These are phyloP conservation scores for Lophotis ruficrista DNA, from an alignment of 2,113 vertebrate genomes.

Conservation along the genomic window DNA sequence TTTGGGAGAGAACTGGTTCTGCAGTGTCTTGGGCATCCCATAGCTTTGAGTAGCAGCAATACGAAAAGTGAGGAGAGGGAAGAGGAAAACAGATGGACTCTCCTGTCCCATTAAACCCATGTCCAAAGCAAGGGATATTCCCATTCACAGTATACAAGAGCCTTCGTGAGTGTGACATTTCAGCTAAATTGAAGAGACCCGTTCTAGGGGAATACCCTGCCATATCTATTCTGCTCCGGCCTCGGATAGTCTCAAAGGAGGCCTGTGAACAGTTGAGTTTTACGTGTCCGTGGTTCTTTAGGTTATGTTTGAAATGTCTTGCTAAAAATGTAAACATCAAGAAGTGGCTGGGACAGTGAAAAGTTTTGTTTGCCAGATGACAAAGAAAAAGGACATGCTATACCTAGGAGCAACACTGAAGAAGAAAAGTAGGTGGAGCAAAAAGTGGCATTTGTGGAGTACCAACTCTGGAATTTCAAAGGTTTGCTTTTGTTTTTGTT, in stretches of 20 bases:
- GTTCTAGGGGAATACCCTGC: neutral
- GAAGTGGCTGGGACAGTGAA: neutral
- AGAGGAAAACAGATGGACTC: neutral
- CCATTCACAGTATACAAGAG: neutral
- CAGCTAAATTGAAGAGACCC: neutral
- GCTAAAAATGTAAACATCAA: neutral
- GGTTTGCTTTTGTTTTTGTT: neutral
- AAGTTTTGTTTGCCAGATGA: neutral
- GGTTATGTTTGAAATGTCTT: neutral
- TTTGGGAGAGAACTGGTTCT: neutral
- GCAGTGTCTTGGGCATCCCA: fast-evolving
- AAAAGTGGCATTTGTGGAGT: neutral
- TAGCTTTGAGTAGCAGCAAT: neutral
- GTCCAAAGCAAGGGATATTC: neutral
- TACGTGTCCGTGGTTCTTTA: neutral
- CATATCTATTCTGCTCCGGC: neutral
- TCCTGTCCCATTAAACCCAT: neutral
- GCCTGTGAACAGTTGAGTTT: neutral
- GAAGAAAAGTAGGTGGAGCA: neutral
- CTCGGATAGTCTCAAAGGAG: neutral
- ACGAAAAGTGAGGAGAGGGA: neutral
- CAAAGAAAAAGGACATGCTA: neutral
- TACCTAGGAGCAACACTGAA: neutral
- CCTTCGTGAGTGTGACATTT: neutral
- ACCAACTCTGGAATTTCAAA: neutral